Percentiles rank a stretch among this genome's conserved stretches.
Conservation (phyloP, 2,113 vertebrate species). For the Cathartes aura region DNA sequence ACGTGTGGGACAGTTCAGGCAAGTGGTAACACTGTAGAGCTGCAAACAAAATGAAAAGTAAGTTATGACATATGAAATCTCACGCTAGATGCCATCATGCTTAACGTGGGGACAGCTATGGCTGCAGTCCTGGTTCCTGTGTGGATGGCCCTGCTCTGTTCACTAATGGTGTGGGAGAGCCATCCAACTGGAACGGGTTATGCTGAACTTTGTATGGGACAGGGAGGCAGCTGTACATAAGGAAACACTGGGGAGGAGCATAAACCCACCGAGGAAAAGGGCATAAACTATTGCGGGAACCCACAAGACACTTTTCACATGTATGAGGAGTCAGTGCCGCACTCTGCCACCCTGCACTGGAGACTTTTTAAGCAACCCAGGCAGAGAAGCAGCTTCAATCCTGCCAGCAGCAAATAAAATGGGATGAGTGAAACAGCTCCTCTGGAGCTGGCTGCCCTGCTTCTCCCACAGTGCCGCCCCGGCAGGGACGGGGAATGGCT, state of each 20-base stretch:
- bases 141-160: background rate
- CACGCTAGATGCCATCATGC: background rate
- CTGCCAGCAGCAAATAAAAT: background rate
- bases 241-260: fast-evolving
- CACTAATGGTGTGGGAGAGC: background rate
- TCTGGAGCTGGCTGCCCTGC: background rate
- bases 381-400: background rate
- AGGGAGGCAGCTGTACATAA: background rate
- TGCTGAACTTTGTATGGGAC: fast-evolving
- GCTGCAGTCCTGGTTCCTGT: background rate
- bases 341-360: fast-evolving
- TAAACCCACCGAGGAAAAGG: background rate
- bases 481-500: background rate
- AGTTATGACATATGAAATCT: background rate
- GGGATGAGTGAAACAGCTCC: background rate
- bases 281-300: background rate
- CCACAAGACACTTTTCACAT: background rate
- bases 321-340: fast-evolving
- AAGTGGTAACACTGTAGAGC: background rate
- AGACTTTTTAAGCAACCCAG: background rate
- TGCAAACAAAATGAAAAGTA: background rate
- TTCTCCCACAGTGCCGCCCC: background rate
- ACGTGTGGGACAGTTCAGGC: fast-evolving
- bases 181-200: fast-evolving
- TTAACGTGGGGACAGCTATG: fast-evolving